These are phyloP conservation scores for Poeciliopsis turrubarensis DNA, from an alignment of 2,113 vertebrate genomes.

Conservation along the genomic window DNA sequence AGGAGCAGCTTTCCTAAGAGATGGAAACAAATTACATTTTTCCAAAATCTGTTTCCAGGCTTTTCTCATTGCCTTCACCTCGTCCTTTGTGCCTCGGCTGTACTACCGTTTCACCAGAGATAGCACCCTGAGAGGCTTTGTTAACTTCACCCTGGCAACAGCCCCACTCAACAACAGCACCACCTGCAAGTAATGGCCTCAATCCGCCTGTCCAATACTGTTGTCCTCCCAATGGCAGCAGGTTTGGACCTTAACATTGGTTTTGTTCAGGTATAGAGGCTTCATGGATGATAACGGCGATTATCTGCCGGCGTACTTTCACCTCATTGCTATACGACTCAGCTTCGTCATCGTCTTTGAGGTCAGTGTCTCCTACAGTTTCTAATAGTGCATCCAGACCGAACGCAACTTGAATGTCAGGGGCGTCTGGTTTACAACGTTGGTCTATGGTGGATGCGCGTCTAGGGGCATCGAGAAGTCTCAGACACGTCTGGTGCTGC, in stretches of 20 bases:
- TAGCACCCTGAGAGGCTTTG: slow-evolving; percentile 55
- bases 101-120: slow-evolving; percentile 60
- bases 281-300: slow-evolving; percentile 60
- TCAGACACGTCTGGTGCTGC: too few species aligned
- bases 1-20: too few species aligned
- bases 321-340: slow-evolving; percentile 72
- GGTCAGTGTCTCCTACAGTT: slow-evolving; percentile 44
- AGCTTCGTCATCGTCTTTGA: slow-evolving; percentile 76
- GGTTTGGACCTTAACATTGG: neutral
- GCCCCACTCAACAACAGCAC: slow-evolving; percentile 22
- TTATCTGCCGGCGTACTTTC: slow-evolving; percentile 66
- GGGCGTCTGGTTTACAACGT: too few species aligned
- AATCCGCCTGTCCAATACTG: too few species aligned
- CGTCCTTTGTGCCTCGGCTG: slow-evolving; percentile 71
- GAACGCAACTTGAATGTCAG: too few species aligned
- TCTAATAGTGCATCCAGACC: too few species aligned
- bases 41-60: slow-evolving; percentile 58
- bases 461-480: too few species aligned
- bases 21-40: neutral
- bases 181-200: slow-evolving; percentile 49
- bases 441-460: too few species aligned
- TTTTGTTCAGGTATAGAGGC: slow-evolving; percentile 64
- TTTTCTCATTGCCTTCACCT: slow-evolving; percentile 79
- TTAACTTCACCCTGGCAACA: slow-evolving; percentile 76
- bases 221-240: neutral